These are phyloP conservation scores for Colletes latitarsis DNA, from an alignment of 1,140 invertebrate species.

Conservation along the genomic window DNA sequence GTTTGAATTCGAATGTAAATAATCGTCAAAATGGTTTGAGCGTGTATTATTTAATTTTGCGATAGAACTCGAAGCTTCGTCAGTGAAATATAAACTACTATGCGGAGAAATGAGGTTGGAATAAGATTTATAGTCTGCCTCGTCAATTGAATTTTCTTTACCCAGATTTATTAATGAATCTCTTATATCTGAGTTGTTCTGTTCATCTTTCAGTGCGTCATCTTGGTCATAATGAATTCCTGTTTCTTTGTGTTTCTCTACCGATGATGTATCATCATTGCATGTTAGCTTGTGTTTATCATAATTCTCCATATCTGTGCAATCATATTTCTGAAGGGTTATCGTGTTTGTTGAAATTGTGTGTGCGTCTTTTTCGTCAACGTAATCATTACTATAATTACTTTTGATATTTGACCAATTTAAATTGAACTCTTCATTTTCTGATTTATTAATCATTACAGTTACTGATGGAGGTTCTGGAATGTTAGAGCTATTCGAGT, in stretches of 20 bases:
- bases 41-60: constrained; percentile 26
- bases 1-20: background rate
- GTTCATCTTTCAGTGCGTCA: background rate
- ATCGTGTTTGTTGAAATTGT: constrained; percentile 14
- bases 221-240: background rate
- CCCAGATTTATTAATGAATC: background rate
- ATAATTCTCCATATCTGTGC: background rate
- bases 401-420: constrained; percentile 16
- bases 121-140: constrained; percentile 27
- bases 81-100: constrained; percentile 50
- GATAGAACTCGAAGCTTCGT: constrained; percentile 31
- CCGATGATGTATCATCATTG: background rate
- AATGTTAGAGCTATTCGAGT: constrained; percentile 28
- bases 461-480: constrained; percentile 17
- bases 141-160: background rate
- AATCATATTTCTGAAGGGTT: background rate
- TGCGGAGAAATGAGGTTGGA: constrained; percentile 29
- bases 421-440: constrained; percentile 10
- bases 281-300: background rate
- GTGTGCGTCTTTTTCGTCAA: background rate
- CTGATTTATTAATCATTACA: constrained; percentile 8
- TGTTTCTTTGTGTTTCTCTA: no score
- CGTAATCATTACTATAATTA: background rate
- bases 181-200: background rate
- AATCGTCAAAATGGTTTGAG: background rate